Conservation (phyloP, 2,888 invertebrate genomes). For the Coenonympha glycerion region DNA sequence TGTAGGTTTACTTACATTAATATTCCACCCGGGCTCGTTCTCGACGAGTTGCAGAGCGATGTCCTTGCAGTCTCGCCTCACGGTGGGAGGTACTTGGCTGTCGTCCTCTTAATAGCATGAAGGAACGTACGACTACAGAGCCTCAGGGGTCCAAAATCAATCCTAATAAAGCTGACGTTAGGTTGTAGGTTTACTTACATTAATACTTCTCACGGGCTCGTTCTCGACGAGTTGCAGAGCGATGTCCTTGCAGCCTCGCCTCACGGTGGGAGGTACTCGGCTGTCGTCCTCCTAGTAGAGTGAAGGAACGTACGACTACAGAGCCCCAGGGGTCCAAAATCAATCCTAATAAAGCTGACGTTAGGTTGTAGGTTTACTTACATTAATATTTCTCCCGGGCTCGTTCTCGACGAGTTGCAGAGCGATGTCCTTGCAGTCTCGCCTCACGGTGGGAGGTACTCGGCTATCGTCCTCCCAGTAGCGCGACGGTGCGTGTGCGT, state of each 20-base stretch:
- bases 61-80: conserved; percentile 84
- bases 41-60: conserved; percentile 86
- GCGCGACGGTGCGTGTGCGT: conserved; percentile 83
- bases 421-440: conserved; percentile 86
- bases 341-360: not conserved
- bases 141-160: conserved; percentile 82
- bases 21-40: conserved; percentile 83
- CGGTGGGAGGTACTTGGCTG: conserved; percentile 82
- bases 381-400: conserved; percentile 84
- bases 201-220: conserved; percentile 83
- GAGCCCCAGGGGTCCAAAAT: conserved; percentile 13
- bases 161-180: not conserved
- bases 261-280: conserved; percentile 81
- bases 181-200: conserved; percentile 66
- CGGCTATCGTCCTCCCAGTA: conserved; percentile 88
- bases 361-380: conserved; percentile 48
- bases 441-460: conserved; percentile 81
- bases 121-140: conserved; percentile 84
- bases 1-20: conserved; percentile 73
- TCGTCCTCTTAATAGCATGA: conserved; percentile 88
- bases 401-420: conserved; percentile 85
- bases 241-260: conserved; percentile 85
- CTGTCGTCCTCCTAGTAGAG: conserved; percentile 88
- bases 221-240: conserved; percentile 86
- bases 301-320: conserved; percentile 84